Conservation (phyloP, 2,113 vertebrate species). For the Nycticorax nycticorax region DNA sequence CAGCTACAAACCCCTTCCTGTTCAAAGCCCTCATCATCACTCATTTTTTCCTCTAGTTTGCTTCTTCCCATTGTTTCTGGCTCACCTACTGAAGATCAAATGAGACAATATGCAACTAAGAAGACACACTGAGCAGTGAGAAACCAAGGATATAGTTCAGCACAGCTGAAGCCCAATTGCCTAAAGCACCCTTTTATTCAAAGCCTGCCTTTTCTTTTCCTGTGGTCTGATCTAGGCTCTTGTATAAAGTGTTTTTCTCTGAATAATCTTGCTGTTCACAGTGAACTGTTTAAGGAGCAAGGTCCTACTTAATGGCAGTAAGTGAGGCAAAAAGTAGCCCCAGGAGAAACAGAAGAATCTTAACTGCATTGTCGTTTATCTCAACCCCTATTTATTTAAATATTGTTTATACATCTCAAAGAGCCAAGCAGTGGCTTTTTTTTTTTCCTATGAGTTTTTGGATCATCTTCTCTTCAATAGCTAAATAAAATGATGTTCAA, state of each 20-base stretch:
- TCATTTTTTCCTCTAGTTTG: neutral
- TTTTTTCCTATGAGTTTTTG: neutral
- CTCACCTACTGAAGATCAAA: neutral
- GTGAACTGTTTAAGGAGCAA: neutral
- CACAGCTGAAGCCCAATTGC: neutral
- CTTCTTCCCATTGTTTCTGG: neutral
- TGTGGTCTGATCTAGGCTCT: neutral
- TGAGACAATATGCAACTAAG: neutral
- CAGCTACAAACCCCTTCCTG: neutral
- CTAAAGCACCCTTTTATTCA: constrained; percentile 2
- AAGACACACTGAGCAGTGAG: neutral
- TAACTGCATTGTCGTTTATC: neutral
- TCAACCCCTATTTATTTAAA: neutral
- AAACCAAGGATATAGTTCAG: neutral
- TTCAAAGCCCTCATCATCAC: neutral
- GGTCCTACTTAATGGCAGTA: neutral
- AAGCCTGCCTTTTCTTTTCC: neutral
- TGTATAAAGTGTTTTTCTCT: neutral
- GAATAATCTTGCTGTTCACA: neutral
- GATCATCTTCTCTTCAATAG: neutral
- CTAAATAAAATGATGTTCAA: neutral
- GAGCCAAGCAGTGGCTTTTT: neutral
- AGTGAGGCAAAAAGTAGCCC: neutral
- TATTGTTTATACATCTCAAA: neutral
- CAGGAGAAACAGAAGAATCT: neutral